Base-by-base conservation (phyloP, 2,113 vertebrate genomes). In the Epinephelus moara region DNA sequence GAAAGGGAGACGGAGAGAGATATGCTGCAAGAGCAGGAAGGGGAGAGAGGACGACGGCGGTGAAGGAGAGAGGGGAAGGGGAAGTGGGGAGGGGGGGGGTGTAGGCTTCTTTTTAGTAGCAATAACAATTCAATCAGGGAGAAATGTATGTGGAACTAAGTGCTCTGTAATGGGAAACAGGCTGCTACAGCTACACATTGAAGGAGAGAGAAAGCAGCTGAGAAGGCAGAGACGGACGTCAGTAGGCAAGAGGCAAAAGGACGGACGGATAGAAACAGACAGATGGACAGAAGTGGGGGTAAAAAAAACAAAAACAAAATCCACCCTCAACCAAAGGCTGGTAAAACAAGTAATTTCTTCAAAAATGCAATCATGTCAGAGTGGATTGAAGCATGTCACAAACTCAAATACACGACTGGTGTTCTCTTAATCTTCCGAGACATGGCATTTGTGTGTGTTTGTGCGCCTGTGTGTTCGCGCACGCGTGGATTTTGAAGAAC, bases 81-180 rank as follows among this genome's bases (percentile, higher is more conserved):
- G n/a, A n/a, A 19, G 56, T 3, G 49, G 15, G 15, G 21, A 10
- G 18, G 37, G 8, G 37, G 25, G 19, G 75, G 15, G 63, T 13
- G 27, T 17, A 45, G 78, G 57, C 63, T 91, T 89, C 82, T 84
- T 90, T 92, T 94, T 88, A 93, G 86, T 37, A 83, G 92, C 90
- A 94, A 92, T 93, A 90, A 89, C 89, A 92, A 86, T 92, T 92
- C 87, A 92, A 91, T 94, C 84, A 90, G 68, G 85, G 88, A 87
- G 79, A 92, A 91, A 88, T 91, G 81, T 93, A 92, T 92, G 90
- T 90, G 84, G 87, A 94, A 93, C 87, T 93, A 94, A 95, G 91
- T 91, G 88, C 81, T 90, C 85, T 84, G 90, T 92, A 94, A 93
- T 93, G 89, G 86, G 88, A 93, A 94, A 87, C 64, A 78, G 66